A percentile compares a stretch with the other conserved stretches of the same genome.
Evolutionary conservation across 2,888 invertebrate species (phyloP).

Genomic region (Biston stratarius): DNA sequence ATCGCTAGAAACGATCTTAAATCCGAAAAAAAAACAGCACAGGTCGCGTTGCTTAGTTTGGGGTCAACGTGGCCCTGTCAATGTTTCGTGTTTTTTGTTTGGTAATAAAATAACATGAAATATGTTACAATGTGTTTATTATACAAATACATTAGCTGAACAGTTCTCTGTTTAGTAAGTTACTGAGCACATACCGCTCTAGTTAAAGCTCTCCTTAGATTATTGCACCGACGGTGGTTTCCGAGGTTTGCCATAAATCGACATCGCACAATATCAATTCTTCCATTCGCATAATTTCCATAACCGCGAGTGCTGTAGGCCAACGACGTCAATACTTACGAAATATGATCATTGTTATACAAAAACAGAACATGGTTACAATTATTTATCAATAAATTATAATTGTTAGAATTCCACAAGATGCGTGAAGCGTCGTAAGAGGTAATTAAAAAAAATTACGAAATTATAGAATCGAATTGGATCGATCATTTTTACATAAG

Average conservation of each 20-base stretch:
- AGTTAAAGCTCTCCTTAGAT: slow-evolving; percentile 69
- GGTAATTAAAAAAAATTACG: too few relatives aligned
- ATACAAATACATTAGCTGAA: slow-evolving; percentile 72
- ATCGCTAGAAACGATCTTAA: too few relatives aligned
- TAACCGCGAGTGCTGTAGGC: too few relatives aligned
- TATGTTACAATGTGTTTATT: slow-evolving; percentile 69
- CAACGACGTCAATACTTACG: not conserved
- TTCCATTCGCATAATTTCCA: not conserved
- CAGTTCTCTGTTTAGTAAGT: slow-evolving; percentile 65
- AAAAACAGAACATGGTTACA: not conserved
- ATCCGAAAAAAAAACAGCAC: not conserved
- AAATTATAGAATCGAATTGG: too few relatives aligned
- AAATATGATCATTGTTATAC: not conserved
- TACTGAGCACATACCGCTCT: slow-evolving; percentile 55
- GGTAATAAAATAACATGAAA: slow-evolving; percentile 44
- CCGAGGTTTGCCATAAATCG: slow-evolving; percentile 19
- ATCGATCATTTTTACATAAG: too few relatives aligned
- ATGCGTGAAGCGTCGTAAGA: too few relatives aligned
- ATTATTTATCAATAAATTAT: too few relatives aligned
- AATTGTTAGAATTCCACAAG: too few relatives aligned
- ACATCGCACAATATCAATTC: not conserved
- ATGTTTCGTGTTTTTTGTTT: too few relatives aligned
- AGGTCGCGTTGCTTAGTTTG: not conserved
- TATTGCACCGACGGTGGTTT: slow-evolving; percentile 55
- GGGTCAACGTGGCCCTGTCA: too few relatives aligned